A percentile compares a stretch with the other conserved stretches of the same genome.
These are phyloP conservation scores for Malurus melanocephalus DNA, from an alignment of 2,113 vertebrate species.

Conservation along the genomic window DNA sequence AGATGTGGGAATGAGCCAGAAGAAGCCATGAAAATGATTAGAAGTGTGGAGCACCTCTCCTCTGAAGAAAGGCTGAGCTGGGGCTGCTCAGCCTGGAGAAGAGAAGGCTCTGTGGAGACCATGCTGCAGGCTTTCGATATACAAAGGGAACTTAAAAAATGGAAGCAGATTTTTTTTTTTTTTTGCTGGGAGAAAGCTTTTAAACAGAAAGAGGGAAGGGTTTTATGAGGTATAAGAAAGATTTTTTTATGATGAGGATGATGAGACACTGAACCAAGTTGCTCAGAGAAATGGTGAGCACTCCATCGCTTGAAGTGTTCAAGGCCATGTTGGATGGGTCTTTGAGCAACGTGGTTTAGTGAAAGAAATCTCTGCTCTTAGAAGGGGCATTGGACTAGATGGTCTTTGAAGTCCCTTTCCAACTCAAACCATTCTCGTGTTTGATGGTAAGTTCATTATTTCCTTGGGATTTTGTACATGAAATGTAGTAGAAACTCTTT, in stretches of 20 bases:
- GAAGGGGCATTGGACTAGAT: accelerated
- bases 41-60: neutral
- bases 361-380: neutral
- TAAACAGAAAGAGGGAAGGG: accelerated
- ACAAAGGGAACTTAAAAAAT: neutral
- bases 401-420: neutral
- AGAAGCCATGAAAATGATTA: neutral
- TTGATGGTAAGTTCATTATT: neutral
- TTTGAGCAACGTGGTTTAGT: neutral
- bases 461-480: neutral
- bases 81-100: neutral
- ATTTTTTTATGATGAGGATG: accelerated
- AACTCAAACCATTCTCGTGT: neutral
- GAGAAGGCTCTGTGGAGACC: neutral
- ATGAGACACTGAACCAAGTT: neutral
- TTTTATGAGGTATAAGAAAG: neutral
- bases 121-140: accelerated
- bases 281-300: neutral
- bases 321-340: neutral
- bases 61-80: neutral
- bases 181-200: neutral
- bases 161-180: neutral
- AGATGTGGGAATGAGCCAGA: accelerated
- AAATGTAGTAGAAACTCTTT: neutral
- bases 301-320: accelerated